These are phyloP conservation scores for Syngnathus scovelli DNA, from an alignment of 2,113 vertebrate genomes.

Conservation along the genomic window DNA sequence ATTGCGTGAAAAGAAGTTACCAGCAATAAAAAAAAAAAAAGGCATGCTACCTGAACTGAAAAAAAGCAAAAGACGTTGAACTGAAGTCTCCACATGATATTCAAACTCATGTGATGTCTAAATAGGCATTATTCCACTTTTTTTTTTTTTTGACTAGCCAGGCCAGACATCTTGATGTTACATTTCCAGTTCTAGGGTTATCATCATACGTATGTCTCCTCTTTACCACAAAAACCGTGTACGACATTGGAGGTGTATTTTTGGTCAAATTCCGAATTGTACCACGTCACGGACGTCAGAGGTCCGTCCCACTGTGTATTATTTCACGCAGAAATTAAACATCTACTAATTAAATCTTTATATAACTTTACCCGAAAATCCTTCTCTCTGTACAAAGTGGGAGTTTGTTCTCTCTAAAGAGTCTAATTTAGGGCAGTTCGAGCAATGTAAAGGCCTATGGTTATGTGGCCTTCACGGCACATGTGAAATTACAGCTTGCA, in stretches of 20 bases:
- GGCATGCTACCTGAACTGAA: too few species aligned
- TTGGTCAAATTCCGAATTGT: neutral
- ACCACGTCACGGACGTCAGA: neutral
- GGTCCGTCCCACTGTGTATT: neutral
- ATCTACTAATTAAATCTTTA: slow-evolving; percentile 4
- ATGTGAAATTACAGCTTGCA: slow-evolving; percentile 56
- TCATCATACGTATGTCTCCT: neutral
- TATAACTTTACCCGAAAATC: slow-evolving; percentile 4
- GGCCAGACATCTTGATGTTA: neutral
- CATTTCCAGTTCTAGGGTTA: neutral
- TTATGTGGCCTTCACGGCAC: slow-evolving; percentile 55
- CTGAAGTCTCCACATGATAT: neutral
- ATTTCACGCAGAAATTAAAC: neutral
- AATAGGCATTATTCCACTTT: too few species aligned
- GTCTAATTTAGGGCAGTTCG: slow-evolving; percentile 48
- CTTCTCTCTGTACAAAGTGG: slow-evolving; percentile 4
- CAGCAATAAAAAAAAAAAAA: neutral
- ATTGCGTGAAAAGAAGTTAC: neutral
- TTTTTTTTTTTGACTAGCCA: neutral
- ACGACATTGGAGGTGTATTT: neutral
- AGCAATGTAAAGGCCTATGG: slow-evolving; percentile 44
- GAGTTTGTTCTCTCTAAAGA: slow-evolving; percentile 36
- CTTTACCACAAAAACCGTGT: neutral
- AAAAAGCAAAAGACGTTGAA: neutral
- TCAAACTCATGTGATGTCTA: neutral